Evolutionary conservation across 1,140 invertebrate species (phyloP).

Genomic region (Trichomalopsis sarcophagae): DNA sequence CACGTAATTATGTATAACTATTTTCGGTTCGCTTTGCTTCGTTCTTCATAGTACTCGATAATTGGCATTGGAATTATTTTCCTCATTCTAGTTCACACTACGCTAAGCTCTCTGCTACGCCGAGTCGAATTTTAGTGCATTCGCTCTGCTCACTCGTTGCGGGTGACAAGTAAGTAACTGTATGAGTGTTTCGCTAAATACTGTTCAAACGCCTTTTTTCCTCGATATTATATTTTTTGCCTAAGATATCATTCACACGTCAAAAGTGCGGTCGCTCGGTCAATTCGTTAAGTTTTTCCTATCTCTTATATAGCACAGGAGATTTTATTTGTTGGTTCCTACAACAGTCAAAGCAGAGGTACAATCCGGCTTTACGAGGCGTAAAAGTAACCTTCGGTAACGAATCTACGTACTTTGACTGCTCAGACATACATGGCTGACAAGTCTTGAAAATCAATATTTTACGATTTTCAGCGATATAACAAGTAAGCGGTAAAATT

Average conservation of each 20-base stretch:
- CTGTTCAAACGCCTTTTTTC: constrained; percentile 18
- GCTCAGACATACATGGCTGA: constrained; percentile 18
- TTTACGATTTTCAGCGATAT: constrained; percentile 17
- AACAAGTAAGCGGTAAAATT: background rate
- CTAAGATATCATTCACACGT: background rate
- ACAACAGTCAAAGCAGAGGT: constrained; percentile 1
- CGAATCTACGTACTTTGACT: constrained; percentile 24
- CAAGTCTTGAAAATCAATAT: constrained; percentile 39
- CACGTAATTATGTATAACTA: constrained; percentile 26
- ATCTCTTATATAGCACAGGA: background rate
- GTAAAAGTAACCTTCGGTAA: background rate
- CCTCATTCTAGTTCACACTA: constrained; percentile 15
- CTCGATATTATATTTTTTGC: background rate
- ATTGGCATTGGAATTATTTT: constrained; percentile 41
- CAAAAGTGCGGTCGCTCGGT: background rate
- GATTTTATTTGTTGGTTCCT: constrained; percentile 1
- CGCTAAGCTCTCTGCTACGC: constrained; percentile 14
- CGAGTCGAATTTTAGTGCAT: constrained; percentile 1
- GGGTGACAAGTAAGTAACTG: constrained; percentile 33
- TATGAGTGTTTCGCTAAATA: constrained; percentile 34
- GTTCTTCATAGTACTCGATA: constrained; percentile 27
- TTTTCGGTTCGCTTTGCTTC: constrained; percentile 1
- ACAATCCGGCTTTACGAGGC: background rate
- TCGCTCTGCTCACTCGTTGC: constrained; percentile 33
- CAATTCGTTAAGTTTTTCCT: background rate